phyloP scores from a whole-genome alignment of 2,113 vertebrate genomes.

The Peucedramus taeniatus region DNA sequence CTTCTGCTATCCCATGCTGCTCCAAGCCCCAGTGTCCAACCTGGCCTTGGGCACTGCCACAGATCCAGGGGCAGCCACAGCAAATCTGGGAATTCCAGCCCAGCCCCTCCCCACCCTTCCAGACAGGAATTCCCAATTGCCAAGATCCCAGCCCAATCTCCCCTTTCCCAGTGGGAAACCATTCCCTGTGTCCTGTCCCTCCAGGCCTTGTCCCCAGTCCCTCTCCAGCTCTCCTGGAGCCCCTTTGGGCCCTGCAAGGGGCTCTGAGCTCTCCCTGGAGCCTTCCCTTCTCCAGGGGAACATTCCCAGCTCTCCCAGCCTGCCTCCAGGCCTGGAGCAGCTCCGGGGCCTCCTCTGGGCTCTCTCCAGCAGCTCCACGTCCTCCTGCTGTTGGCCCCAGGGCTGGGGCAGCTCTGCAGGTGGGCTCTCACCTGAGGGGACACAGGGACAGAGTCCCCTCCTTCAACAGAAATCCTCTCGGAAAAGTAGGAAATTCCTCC shows the following conservation, averaged over 20 bases:
- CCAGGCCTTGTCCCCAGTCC: rapidly evolving
- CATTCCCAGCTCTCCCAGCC: not conserved
- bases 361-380: not conserved
- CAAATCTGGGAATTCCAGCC: not conserved
- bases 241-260: not conserved
- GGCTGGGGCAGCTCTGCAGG: not conserved
- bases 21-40: rapidly evolving
- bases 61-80: not conserved
- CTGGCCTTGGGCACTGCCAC: not conserved
- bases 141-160: rapidly evolving
- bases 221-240: not conserved
- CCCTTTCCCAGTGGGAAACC: not conserved
- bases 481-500: not conserved
- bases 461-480: not conserved
- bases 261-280: not conserved
- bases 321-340: not conserved
- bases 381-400: not conserved
- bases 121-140: rapidly evolving
- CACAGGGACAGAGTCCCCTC: not conserved
- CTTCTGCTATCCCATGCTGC: rapidly evolving
- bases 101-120: rapidly evolving
- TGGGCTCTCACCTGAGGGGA: not conserved
- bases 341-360: not conserved
- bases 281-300: not conserved
- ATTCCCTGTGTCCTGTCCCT: not conserved